phyloP scores from a whole-genome alignment of 2,797 vertebrate genomes.

The Tapirus indicus region DNA sequence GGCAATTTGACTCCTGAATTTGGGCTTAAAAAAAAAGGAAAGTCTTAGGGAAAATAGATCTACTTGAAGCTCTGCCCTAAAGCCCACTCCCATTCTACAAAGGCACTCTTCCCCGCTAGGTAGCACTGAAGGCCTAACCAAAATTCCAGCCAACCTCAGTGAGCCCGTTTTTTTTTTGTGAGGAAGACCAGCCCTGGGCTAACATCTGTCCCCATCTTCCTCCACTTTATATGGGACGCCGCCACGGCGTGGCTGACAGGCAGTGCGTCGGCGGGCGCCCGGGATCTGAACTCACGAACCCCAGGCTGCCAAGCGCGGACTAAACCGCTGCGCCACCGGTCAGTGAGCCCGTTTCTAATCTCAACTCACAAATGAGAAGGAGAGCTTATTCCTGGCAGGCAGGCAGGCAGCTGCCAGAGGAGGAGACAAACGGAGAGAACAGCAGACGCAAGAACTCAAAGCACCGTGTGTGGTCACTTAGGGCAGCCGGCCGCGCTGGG shows the following conservation, averaged over 20 bases:
- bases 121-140: background rate
- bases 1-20: background rate
- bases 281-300: too few relatives aligned
- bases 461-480: background rate
- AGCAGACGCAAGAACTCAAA: background rate
- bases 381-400: background rate
- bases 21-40: background rate
- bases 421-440: background rate
- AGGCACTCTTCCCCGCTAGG: background rate
- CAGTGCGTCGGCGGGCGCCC: too few relatives aligned
- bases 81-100: background rate
- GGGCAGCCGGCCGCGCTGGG: background rate
- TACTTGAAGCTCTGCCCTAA: background rate
- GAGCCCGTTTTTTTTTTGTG: background rate
- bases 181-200: too few relatives aligned
- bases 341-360: background rate
- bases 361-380: background rate
- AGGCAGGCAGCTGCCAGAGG: background rate
- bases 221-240: too few relatives aligned
- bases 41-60: background rate
- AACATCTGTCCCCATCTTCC: too few relatives aligned
- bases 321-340: too few relatives aligned
- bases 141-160: background rate
- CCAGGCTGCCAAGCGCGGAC: too few relatives aligned
- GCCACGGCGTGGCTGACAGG: too few relatives aligned